Conservation (phyloP, 53 echinoderm and acorn worm genomes). For the Paracentrotus lividus region DNA sequence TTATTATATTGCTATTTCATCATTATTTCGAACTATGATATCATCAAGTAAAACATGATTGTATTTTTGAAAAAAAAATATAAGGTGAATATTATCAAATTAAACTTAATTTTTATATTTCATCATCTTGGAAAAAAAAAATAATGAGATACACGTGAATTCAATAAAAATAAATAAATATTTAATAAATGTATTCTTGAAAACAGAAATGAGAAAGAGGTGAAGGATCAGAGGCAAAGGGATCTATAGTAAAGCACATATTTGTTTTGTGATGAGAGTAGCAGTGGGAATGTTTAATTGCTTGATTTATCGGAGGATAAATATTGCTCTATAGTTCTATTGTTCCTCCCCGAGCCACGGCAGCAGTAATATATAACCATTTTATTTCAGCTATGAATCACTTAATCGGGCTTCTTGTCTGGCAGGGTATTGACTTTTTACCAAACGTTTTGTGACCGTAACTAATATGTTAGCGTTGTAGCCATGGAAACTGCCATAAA, state of each 20-base stretch:
- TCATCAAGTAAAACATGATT: too few species aligned
- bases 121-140: too few species aligned
- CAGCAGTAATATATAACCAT: not conserved
- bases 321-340: not conserved
- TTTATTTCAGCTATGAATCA: conserved; percentile 11
- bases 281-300: conserved; percentile 6
- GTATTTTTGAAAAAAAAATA: too few species aligned
- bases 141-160: too few species aligned
- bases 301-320: conserved; percentile 24
- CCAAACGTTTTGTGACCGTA: conserved; percentile 22
- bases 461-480: not conserved
- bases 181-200: not conserved
- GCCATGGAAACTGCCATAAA: conserved; percentile 1
- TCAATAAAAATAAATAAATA: too few species aligned
- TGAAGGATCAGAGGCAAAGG: not conserved
- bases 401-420: conserved; percentile 2
- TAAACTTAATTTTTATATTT: too few species aligned
- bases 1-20: too few species aligned
- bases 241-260: not conserved
- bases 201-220: not conserved
- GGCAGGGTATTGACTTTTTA: conserved; percentile 26
- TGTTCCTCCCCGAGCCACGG: not conserved
- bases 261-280: not conserved
- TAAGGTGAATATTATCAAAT: too few species aligned
- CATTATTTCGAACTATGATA: too few species aligned